phyloP scores from a whole-genome alignment of 2,888 invertebrate genomes.

The Rosalia funebris region DNA sequence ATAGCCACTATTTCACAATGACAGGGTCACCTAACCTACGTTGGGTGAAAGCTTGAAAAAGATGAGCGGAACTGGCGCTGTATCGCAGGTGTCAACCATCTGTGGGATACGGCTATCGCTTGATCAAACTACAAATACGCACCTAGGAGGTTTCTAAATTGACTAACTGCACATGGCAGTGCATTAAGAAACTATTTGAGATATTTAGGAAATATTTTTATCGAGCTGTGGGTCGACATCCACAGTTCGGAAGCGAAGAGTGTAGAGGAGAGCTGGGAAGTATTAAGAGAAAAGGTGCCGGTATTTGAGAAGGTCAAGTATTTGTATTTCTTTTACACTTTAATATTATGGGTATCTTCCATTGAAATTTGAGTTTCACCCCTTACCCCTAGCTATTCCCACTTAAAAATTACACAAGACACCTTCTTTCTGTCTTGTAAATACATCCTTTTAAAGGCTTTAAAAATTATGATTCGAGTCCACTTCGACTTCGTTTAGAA shows the following conservation, averaged over 20 bases:
- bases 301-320: too few species aligned
- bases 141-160: constrained; percentile 17
- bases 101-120: constrained; percentile 20
- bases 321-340: too few species aligned
- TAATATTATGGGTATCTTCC: too few species aligned
- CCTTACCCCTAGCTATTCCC: too few species aligned
- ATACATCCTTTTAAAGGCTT: too few species aligned
- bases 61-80: constrained; percentile 20
- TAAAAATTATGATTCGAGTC: too few species aligned
- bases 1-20: background rate
- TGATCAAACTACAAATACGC: constrained; percentile 18
- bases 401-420: too few species aligned
- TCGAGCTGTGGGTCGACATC: background rate
- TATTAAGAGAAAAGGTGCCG: too few species aligned
- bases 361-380: too few species aligned
- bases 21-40: background rate
- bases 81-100: constrained; percentile 26
- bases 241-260: background rate
- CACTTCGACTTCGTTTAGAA: too few species aligned
- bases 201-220: constrained; percentile 15
- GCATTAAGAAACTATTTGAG: constrained; percentile 12
- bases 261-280: too few species aligned
- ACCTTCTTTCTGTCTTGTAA: too few species aligned
- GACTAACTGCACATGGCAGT: constrained; percentile 26
- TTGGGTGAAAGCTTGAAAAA: constrained; percentile 19